Percentiles rank a stretch among this genome's conserved stretches.
Evolutionary conservation across 2,888 invertebrate species (phyloP).

Genomic region (Globia sparganii): DNA sequence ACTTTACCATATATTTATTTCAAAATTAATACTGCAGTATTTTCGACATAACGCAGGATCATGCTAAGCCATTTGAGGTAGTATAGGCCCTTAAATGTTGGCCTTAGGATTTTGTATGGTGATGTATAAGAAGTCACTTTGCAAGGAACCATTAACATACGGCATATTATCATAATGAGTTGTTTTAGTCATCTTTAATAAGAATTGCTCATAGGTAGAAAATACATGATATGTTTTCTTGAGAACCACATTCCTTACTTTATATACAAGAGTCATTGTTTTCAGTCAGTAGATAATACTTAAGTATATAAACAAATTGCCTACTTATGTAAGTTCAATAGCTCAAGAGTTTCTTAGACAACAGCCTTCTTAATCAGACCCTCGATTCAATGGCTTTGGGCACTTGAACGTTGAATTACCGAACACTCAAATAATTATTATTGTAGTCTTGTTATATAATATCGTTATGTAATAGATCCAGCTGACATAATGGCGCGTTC

Average conservation of each 20-base stretch:
- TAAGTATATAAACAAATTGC: slow-evolving; percentile 14
- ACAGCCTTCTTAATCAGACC: slow-evolving; percentile 19
- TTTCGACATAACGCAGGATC: too few species aligned
- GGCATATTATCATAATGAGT: neutral
- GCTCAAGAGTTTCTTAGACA: slow-evolving; percentile 38
- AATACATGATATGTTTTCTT: neutral
- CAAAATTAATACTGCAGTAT: too few species aligned
- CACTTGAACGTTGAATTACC: slow-evolving; percentile 36
- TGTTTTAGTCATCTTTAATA: neutral
- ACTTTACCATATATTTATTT: too few species aligned
- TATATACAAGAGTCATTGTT: neutral
- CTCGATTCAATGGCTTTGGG: slow-evolving; percentile 45
- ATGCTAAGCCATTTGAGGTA: too few species aligned
- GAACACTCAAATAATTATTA: slow-evolving; percentile 35
- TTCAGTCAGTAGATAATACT: neutral
- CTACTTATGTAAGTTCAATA: slow-evolving; percentile 40
- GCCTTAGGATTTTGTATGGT: neutral
- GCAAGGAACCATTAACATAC: neutral
- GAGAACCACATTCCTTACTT: neutral
- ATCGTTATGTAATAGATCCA: slow-evolving; percentile 38
- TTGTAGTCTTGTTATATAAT: slow-evolving; percentile 47
- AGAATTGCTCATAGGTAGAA: neutral
- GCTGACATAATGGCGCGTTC: slow-evolving; percentile 42
- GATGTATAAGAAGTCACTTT: neutral
- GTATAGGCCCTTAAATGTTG: too few species aligned